Conservation (phyloP, 2,113 vertebrate species). For the Odocoileus virginianus region DNA sequence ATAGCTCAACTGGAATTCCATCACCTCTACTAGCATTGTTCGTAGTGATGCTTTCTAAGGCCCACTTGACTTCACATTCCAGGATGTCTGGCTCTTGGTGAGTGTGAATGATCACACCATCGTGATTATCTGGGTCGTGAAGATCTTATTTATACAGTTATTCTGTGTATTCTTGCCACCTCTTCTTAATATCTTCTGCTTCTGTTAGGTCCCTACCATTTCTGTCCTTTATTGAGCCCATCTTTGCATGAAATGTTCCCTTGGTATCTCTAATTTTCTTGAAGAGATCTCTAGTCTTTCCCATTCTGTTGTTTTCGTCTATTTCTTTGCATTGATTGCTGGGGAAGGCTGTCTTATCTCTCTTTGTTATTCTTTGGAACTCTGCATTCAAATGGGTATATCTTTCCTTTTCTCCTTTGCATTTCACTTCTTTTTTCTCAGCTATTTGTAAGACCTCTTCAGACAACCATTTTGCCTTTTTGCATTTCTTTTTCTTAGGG, state of each 20-base stretch:
- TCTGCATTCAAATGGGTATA: neutral
- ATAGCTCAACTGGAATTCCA: neutral
- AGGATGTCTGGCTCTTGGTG: neutral
- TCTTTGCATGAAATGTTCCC: neutral
- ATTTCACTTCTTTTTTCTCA: neutral
- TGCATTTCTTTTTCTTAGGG: neutral
- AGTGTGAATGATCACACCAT: neutral
- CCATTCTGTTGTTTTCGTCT: neutral
- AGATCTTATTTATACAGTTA: neutral
- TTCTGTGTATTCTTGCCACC: neutral
- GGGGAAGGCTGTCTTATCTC: neutral
- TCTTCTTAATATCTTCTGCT: neutral
- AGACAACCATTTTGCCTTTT: neutral
- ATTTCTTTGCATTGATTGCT: neutral
- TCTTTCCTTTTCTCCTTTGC: neutral
- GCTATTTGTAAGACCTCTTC: neutral
- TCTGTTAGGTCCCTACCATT: neutral
- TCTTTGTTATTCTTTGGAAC: neutral
- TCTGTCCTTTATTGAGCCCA: neutral
- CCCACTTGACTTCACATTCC: neutral
- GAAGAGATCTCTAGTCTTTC: neutral
- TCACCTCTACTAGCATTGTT: neutral
- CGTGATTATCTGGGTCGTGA: neutral
- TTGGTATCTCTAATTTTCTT: neutral
- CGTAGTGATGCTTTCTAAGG: neutral